A percentile compares a stretch with the other conserved stretches of the same genome.
phyloP scores from a whole-genome alignment of 1,140 invertebrate genomes.

The Drosophila gunungcola region DNA sequence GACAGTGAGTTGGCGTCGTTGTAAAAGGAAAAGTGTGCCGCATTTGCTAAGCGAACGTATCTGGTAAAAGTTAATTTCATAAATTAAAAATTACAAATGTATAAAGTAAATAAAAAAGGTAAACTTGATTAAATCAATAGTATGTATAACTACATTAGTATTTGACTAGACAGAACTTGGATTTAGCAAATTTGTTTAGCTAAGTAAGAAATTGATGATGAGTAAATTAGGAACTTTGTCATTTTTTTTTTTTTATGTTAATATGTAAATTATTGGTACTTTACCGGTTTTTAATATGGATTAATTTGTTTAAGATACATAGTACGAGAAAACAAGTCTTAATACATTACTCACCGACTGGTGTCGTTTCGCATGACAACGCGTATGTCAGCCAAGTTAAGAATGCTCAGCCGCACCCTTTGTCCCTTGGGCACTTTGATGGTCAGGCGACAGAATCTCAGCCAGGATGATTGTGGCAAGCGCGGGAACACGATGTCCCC shows the following conservation, averaged over 20 bases:
- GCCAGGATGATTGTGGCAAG: neutral
- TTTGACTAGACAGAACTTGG: too few relatives aligned
- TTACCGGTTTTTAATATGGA: too few relatives aligned
- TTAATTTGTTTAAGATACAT: too few relatives aligned
- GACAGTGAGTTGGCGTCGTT: slow-evolving; percentile 48
- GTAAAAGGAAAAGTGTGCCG: slow-evolving; percentile 38
- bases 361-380: neutral
- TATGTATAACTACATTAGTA: too few relatives aligned
- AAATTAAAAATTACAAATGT: neutral
- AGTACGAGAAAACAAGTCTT: too few relatives aligned
- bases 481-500: slow-evolving; percentile 43
- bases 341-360: slow-evolving; percentile 5
- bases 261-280: too few relatives aligned
- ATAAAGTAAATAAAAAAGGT: neutral
- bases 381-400: slow-evolving; percentile 62
- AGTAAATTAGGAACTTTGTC: too few relatives aligned
- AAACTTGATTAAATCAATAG: neutral
- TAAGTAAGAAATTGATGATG: too few relatives aligned
- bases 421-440: slow-evolving; percentile 89
- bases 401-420: slow-evolving; percentile 85
- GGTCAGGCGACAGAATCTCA: slow-evolving; percentile 87
- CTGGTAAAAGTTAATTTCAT: neutral
- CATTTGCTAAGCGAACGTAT: neutral
- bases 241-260: too few relatives aligned
- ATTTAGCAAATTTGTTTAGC: too few relatives aligned